Evolutionary conservation across 37 sponge, comb jelly and placozoan species (phyloP).

Genomic region (Beroe ovata): DNA sequence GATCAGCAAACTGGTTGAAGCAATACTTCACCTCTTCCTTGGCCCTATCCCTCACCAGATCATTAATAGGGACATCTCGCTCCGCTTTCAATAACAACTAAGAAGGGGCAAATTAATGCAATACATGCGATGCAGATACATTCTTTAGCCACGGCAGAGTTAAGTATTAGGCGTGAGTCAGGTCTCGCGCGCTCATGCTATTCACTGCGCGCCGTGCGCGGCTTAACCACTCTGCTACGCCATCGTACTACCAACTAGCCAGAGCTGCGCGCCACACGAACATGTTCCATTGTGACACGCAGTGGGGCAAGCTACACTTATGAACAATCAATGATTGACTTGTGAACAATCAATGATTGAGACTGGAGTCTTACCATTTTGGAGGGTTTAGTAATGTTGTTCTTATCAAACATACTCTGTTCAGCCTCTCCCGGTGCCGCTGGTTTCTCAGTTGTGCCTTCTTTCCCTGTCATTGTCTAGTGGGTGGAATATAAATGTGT

Average conservation of each 20-base stretch:
- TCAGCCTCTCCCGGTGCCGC: no score
- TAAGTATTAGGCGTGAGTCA: no score
- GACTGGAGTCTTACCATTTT: conserved; percentile 41
- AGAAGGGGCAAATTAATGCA: no score
- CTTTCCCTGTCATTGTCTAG: no score
- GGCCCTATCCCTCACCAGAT: conserved; percentile 49
- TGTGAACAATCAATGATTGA: no score
- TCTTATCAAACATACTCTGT: neutral
- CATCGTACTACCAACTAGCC: neutral
- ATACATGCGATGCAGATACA: no score
- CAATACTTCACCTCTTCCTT: conserved; percentile 42
- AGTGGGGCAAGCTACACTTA: neutral
- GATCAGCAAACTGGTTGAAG: conserved; percentile 21
- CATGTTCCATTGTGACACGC: neutral
- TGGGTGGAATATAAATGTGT: no score
- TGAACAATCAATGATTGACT: no score
- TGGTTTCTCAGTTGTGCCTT: no score
- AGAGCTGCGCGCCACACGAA: neutral
- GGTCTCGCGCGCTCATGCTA: neutral
- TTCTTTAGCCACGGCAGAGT: no score
- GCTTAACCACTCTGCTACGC: neutral
- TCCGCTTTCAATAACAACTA: conserved; percentile 50
- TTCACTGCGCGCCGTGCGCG: neutral
- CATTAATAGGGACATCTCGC: conserved; percentile 37
- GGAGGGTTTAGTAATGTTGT: conserved; percentile 21